A percentile compares a stretch with the other conserved stretches of the same genome.
phyloP scores from a whole-genome alignment of 64 coral and sea anemone species.

The Astreopora myriophthalma region DNA sequence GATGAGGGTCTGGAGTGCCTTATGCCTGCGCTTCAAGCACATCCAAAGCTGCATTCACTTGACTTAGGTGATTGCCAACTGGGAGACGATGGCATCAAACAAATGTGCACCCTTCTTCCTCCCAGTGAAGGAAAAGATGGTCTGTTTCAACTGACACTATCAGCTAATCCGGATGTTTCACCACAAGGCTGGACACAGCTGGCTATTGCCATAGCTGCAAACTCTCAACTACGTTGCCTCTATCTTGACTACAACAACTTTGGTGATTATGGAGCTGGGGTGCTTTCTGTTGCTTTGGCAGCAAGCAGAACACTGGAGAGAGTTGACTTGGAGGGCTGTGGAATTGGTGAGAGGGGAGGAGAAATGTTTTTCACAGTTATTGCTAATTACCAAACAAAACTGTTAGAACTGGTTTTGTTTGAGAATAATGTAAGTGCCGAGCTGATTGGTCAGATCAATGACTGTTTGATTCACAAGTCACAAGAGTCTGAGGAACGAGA shows the following conservation, averaged over 20 bases:
- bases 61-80: slow-evolving; percentile 94
- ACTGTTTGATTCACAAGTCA: slow-evolving; percentile 56
- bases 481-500: slow-evolving; percentile 7
- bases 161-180: slow-evolving; percentile 84
- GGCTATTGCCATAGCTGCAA: slow-evolving; percentile 96
- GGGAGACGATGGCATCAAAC: slow-evolving; percentile 93
- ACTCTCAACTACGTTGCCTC: slow-evolving; percentile 66
- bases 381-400: slow-evolving; percentile 80
- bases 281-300: slow-evolving; percentile 96
- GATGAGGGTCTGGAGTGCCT: slow-evolving; percentile 84
- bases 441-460: slow-evolving; percentile 88
- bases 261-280: slow-evolving; percentile 92
- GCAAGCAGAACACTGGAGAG: slow-evolving; percentile 76
- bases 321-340: slow-evolving; percentile 90
- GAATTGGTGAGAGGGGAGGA: slow-evolving; percentile 84
- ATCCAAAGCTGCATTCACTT: slow-evolving; percentile 82
- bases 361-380: slow-evolving; percentile 82
- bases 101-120: slow-evolving; percentile 83
- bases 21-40: slow-evolving; percentile 70
- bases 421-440: slow-evolving; percentile 91
- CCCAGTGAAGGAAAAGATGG: slow-evolving; percentile 63
- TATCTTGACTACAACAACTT: slow-evolving; percentile 95
- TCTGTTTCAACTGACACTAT: slow-evolving; percentile 83
- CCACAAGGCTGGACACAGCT: slow-evolving; percentile 90
- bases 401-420: slow-evolving; percentile 86